phyloP scores from a whole-genome alignment of 1,140 invertebrate genomes.

The Apolygus lucorum region DNA sequence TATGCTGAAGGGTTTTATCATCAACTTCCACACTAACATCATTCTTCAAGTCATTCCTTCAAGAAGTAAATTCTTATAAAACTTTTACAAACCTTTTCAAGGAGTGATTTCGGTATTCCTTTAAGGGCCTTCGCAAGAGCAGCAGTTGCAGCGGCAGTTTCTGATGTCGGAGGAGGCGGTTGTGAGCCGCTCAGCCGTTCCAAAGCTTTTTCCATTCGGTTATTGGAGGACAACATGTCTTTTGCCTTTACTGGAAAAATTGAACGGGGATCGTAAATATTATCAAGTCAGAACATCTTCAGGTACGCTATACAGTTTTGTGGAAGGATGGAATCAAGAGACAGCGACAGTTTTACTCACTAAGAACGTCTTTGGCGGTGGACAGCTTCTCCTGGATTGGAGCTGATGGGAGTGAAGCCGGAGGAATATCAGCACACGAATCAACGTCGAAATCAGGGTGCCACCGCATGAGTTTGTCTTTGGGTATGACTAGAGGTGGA shows the following conservation, averaged over 20 bases:
- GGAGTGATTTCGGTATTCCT: slow-evolving; percentile 68
- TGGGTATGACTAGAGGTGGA: slow-evolving; percentile 60
- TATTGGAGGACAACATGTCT: slow-evolving; percentile 61
- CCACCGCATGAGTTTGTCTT: slow-evolving; percentile 72
- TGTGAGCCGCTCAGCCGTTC: slow-evolving; percentile 32
- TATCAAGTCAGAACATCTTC: too few relatives aligned
- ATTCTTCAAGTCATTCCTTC: too few relatives aligned
- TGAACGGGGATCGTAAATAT: slow-evolving; percentile 20
- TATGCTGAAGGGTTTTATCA: too few relatives aligned
- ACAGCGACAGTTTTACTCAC: slow-evolving; percentile 32
- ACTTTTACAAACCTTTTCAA: slow-evolving; percentile 84
- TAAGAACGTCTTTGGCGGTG: slow-evolving; percentile 72
- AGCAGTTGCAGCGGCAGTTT: slow-evolving; percentile 39
- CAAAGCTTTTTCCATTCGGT: slow-evolving; percentile 62
- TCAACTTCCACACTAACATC: too few relatives aligned
- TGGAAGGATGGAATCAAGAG: too few relatives aligned
- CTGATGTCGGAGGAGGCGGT: slow-evolving; percentile 29
- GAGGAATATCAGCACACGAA: slow-evolving; percentile 62
- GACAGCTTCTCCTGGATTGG: slow-evolving; percentile 55
- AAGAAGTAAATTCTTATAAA: too few relatives aligned
- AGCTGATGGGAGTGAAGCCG: slow-evolving; percentile 58
- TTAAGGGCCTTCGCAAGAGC: slow-evolving; percentile 52
- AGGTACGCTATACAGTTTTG: slow-evolving; percentile 22
- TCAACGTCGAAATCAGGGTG: slow-evolving; percentile 86
- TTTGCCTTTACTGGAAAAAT: slow-evolving; percentile 50